Base-by-base conservation (phyloP, 2,113 vertebrate genomes). In the Thryonomys swinderianus region DNA sequence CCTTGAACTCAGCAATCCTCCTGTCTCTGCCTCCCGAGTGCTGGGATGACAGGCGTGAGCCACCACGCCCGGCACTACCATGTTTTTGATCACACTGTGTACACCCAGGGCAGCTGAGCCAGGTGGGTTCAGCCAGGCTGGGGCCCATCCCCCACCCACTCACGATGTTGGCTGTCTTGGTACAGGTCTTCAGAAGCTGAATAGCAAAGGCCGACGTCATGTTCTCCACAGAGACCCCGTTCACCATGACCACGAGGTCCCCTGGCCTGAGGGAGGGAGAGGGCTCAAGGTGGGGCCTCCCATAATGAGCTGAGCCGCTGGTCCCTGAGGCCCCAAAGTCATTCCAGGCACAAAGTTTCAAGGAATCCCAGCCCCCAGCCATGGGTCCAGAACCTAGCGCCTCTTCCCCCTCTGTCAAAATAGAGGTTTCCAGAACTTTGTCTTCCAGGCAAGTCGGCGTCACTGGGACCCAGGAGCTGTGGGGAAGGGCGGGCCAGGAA, bases 171-270 rank as follows among this genome's bases (percentile, higher is more conserved):
- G 98, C 99, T 0, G 97, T 89, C 97, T 98, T 99, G 88, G 98
- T 98, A 0, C 99, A 99, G 42, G 98, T 97, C 98, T 99, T 99
- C 45, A 99, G 99, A 0, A 98, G 98, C 97, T 99, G 99, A 93
- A 99, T 99, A 64, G 99, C 99, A 0, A 98, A 98, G 23, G 98
- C 98, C 0, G 99, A 99, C 0, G 98, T 96, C 83, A 99, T 98
- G 0, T 98, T 99, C 27, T 99, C 99, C 99, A 99, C 98, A 13
- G 99, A 98, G 67, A 99, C 98, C 7, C 99, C 99, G 0, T 99
- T 99, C 86, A 99, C 99, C 99, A 99, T 99, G 93, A 99, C 99
- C 0, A 99, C 99, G 18, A 98, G 99, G 97, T 99, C 99, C 88
- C 98, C 99, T 51, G 82, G 98, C 97, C 99, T 99, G 98, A 30